Base-by-base conservation (phyloP, 2,888 invertebrate species). In the Drosophila anomelani region DNA sequence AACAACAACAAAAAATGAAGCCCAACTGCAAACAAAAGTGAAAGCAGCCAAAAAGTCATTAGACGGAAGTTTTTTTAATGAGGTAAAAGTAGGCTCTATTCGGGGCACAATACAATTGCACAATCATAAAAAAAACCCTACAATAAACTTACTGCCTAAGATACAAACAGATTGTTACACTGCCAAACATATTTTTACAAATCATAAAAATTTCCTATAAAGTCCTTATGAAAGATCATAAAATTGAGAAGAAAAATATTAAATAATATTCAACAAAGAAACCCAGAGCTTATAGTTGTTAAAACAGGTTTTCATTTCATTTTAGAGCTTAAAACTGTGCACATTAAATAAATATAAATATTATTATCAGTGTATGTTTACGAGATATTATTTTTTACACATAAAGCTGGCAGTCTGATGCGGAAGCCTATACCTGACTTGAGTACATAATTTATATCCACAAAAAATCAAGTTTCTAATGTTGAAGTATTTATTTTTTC, bases 21-120 rank as follows among this genome's bases (percentile, higher is more conserved):
- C 29, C 34, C 34, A 53, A 53, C 51, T 36, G 51, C 70, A 70
- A 56, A 68, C 74, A 70, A 71, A 71, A 84, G 90, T 79, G 83
- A 88, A 89, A 84, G 90, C 83, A 70, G 75, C 73, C 68, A 75
- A 89, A 87, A 75, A 82, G 51, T 74, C 69, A 82, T 79, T 79
- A 84, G 71, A 64, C 70, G 73, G 59, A 63, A 75, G 64, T 63
- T 71, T 53, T 47, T 53, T 74, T 76, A 78, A 87, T 76, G 88
- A 70, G 63, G 43, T 66, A 71, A 75, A 81, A 84, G 71, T 74
- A 67, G 73, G 62, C 69, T 76, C 68, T 49, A 75, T 76, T 70
- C 59, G 26, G 53, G 57, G 20, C 72, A 68, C 39, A 71, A 71
- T 58, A 68, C 73, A 59, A 44, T 51, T 29, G 63, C 72, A 51